phyloP scores from a whole-genome alignment of 2,888 invertebrate genomes.

The Molanna angustata region DNA sequence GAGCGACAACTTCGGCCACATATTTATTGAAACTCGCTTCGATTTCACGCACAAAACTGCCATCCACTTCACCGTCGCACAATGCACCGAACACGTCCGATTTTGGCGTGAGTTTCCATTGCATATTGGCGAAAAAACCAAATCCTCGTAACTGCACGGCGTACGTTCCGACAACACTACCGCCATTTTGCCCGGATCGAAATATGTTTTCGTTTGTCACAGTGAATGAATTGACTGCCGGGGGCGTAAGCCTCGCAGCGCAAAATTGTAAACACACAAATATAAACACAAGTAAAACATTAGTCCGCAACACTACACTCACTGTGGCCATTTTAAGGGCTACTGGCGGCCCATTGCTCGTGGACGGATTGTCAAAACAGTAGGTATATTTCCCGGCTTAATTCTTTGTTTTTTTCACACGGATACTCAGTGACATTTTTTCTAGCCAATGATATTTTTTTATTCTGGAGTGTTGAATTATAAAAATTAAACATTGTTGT shows the following conservation, averaged over 20 bases:
- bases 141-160: conserved; percentile 13
- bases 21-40: conserved; percentile 10
- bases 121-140: conserved; percentile 15
- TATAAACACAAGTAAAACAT: conserved; percentile 45
- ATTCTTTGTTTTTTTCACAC: not conserved
- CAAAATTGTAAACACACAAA: conserved; percentile 39
- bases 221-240: conserved; percentile 43
- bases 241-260: conserved; percentile 37
- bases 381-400: not conserved
- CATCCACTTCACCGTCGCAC: conserved; percentile 9
- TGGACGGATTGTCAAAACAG: conserved; percentile 13
- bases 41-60: conserved; percentile 12
- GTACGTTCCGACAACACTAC: not conserved
- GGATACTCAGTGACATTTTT: too few relatives aligned
- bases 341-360: conserved; percentile 14
- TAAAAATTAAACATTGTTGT: too few relatives aligned
- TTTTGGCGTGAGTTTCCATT: conserved; percentile 12
- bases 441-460: too few relatives aligned
- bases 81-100: conserved; percentile 13
- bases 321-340: conserved; percentile 45
- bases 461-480: too few relatives aligned
- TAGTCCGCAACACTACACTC: conserved; percentile 49
- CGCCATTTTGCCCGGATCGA: conserved; percentile 4
- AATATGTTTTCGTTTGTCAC: conserved; percentile 34
- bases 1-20: conserved; percentile 11